Evolutionary conservation across 1,140 invertebrate species (phyloP).

Genomic region (Cydia fagiglandana): DNA sequence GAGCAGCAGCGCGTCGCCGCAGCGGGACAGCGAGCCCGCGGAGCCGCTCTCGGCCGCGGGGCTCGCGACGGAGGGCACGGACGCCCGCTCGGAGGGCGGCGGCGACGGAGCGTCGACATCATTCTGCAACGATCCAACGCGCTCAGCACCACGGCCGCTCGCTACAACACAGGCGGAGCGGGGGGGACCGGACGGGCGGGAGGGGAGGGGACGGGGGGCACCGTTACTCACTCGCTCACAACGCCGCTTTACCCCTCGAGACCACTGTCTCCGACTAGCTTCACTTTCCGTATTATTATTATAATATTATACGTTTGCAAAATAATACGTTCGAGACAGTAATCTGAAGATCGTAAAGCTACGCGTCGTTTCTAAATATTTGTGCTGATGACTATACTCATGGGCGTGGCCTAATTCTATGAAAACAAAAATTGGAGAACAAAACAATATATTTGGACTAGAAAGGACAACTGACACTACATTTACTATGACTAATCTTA

Average conservation of each 20-base stretch:
- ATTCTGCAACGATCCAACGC: constrained; percentile 75
- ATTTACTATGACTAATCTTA: constrained; percentile 16
- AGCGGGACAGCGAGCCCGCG: constrained; percentile 1
- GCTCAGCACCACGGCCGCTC: constrained; percentile 67
- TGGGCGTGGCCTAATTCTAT: constrained; percentile 40
- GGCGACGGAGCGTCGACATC: constrained; percentile 73
- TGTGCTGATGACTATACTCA: constrained; percentile 52
- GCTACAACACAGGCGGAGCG: constrained; percentile 58
- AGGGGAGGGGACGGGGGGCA: constrained; percentile 43
- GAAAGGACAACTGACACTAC: constrained; percentile 13
- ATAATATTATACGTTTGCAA: neutral
- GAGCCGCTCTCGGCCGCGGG: constrained; percentile 30
- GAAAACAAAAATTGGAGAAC: constrained; percentile 47
- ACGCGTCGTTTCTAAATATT: constrained; percentile 41
- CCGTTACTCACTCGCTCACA: constrained; percentile 65
- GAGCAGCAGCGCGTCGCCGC: constrained; percentile 35
- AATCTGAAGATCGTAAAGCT: constrained; percentile 46
- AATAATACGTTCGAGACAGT: constrained; percentile 38
- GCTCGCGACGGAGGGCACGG: constrained; percentile 34
- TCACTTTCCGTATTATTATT: neutral
- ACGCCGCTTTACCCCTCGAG: constrained; percentile 39
- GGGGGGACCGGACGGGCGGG: constrained; percentile 34
- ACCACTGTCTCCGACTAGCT: constrained; percentile 39
- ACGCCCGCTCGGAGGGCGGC: constrained; percentile 50
- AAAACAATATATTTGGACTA: constrained; percentile 48